These are phyloP conservation scores for Orthonyx spaldingii DNA, from an alignment of 2,113 vertebrate genomes.

Conservation along the genomic window DNA sequence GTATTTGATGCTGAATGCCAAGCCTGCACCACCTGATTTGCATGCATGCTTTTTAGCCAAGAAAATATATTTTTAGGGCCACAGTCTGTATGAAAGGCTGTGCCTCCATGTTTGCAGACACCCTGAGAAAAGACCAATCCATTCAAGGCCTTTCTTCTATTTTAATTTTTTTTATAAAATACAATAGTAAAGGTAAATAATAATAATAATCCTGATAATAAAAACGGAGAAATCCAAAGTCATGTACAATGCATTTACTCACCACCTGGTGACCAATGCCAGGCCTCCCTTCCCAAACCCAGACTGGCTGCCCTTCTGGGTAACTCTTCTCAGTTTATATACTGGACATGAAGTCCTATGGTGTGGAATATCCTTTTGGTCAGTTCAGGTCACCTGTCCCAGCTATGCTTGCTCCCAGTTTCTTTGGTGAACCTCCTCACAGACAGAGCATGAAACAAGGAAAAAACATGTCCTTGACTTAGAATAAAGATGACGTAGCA, in stretches of 20 bases:
- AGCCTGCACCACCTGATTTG: background rate
- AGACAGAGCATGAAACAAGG: background rate
- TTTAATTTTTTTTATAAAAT: background rate
- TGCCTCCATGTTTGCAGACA: background rate
- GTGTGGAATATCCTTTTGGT: background rate
- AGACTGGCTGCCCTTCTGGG: background rate
- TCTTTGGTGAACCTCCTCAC: background rate
- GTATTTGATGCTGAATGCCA: background rate
- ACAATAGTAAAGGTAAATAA: background rate
- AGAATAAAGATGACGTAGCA: background rate
- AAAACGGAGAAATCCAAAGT: background rate
- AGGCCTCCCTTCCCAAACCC: background rate
- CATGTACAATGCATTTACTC: background rate
- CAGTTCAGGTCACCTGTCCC: background rate
- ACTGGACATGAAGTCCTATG: background rate
- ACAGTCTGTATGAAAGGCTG: background rate
- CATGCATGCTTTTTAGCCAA: background rate
- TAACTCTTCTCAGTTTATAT: background rate
- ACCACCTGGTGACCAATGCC: background rate
- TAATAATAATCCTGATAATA: background rate
- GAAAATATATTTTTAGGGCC: background rate
- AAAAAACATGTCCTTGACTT: background rate
- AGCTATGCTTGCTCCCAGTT: background rate
- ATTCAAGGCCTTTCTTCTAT: background rate
- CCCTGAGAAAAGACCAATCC: background rate